phyloP scores from a whole-genome alignment of 2,113 vertebrate species.

The Rostratula benghalensis region DNA sequence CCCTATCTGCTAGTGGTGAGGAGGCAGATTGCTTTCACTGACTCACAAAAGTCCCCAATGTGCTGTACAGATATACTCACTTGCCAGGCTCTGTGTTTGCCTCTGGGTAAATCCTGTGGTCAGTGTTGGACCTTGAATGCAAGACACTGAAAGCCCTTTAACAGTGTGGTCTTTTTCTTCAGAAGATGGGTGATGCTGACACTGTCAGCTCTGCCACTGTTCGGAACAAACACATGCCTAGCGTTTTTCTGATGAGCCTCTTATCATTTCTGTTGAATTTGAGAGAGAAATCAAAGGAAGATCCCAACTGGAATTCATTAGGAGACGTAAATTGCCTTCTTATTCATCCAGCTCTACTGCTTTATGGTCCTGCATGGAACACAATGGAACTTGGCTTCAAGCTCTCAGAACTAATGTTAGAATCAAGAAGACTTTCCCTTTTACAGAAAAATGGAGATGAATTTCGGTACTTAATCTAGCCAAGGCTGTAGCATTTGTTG shows the following conservation, averaged over 20 bases:
- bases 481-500: background rate
- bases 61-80: background rate
- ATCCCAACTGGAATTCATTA: background rate
- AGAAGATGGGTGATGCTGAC: background rate
- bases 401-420: background rate
- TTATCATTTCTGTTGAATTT: background rate
- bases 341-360: background rate
- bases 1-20: background rate
- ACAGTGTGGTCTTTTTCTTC: background rate
- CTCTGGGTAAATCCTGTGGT: background rate
- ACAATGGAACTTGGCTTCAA: background rate
- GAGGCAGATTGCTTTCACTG: background rate
- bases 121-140: background rate
- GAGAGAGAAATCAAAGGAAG: background rate
- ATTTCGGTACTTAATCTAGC: background rate
- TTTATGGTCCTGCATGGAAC: background rate
- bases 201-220: background rate
- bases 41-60: background rate
- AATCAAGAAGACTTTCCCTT: background rate
- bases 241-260: background rate
- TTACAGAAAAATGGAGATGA: background rate
- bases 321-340: rapidly evolving
- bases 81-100: background rate
- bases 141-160: background rate
- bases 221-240: background rate